phyloP scores from a whole-genome alignment of 2,888 invertebrate genomes.

The Leptopterna dolabrata region DNA sequence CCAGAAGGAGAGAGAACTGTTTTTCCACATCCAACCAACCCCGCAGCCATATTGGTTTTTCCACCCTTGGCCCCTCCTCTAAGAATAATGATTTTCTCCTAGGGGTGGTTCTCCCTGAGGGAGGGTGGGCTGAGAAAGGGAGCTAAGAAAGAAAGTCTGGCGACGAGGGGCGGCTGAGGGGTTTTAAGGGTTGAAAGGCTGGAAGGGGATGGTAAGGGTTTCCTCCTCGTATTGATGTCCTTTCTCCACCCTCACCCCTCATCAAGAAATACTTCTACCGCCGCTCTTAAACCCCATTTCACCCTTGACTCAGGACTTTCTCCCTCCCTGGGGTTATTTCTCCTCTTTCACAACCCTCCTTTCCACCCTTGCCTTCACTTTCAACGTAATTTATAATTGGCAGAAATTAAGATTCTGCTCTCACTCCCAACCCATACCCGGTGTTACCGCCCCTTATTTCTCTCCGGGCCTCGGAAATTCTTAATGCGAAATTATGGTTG shows the following conservation, averaged over 20 bases:
- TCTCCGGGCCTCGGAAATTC: conserved; percentile 14
- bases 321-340: conserved; percentile 55
- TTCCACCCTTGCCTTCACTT: conserved; percentile 45
- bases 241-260: conserved; percentile 19
- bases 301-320: conserved; percentile 54
- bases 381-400: conserved; percentile 51
- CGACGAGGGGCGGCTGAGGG: not conserved
- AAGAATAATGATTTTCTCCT: conserved; percentile 69
- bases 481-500: conserved; percentile 41
- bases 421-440: conserved; percentile 14
- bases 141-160: conserved; percentile 56
- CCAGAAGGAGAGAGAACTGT: conserved; percentile 47
- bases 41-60: conserved; percentile 63
- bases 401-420: conserved; percentile 45
- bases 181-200: not conserved
- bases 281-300: conserved; percentile 49
- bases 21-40: conserved; percentile 56
- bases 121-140: conserved; percentile 6
- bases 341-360: conserved; percentile 55
- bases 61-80: conserved; percentile 68
- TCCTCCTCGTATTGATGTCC: conserved; percentile 57
- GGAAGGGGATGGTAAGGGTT: conserved; percentile 16
- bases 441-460: conserved; percentile 4
- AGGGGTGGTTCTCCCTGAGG: conserved; percentile 64
- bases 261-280: conserved; percentile 57